phyloP scores from a whole-genome alignment of 23 tunicate species.

The Aplidium turbinatum region DNA sequence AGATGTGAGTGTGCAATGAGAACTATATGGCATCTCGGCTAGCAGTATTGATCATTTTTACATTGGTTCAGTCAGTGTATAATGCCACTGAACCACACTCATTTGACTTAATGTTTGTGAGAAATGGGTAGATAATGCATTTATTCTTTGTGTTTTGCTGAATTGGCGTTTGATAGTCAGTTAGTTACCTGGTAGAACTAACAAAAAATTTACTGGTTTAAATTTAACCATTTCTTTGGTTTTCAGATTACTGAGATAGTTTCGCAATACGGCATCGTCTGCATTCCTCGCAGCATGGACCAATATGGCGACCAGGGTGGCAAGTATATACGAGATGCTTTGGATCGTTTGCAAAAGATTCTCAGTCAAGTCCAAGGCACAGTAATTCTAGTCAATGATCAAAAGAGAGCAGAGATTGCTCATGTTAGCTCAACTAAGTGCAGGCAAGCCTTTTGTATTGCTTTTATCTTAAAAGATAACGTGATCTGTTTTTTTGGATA shows the following conservation, averaged over 20 bases:
- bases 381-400: constrained; percentile 67
- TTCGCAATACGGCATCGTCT: constrained; percentile 68
- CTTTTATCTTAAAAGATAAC: not conserved
- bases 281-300: constrained; percentile 66
- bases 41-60: not conserved
- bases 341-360: constrained; percentile 59
- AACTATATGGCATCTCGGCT: no score
- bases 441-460: constrained; percentile 21
- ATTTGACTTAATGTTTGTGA: no score
- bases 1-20: constrained; percentile 38
- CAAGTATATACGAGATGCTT: constrained; percentile 44
- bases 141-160: not conserved
- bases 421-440: constrained; percentile 53
- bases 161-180: not conserved
- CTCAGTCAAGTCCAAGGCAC: constrained; percentile 54
- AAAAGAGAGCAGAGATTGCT: constrained; percentile 36
- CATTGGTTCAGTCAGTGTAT: not conserved
- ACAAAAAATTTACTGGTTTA: not conserved
- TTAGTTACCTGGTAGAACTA: no score
- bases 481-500: no score
- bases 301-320: constrained; percentile 5
- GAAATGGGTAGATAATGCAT: no score
- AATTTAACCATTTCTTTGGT: no score
- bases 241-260: constrained; percentile 68
- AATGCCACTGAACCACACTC: no score